Evolutionary conservation across 2,113 vertebrate species (phyloP), one percentile per base, ranked within the genome.

Genomic region (Opisthocomus hoazin): DNA sequence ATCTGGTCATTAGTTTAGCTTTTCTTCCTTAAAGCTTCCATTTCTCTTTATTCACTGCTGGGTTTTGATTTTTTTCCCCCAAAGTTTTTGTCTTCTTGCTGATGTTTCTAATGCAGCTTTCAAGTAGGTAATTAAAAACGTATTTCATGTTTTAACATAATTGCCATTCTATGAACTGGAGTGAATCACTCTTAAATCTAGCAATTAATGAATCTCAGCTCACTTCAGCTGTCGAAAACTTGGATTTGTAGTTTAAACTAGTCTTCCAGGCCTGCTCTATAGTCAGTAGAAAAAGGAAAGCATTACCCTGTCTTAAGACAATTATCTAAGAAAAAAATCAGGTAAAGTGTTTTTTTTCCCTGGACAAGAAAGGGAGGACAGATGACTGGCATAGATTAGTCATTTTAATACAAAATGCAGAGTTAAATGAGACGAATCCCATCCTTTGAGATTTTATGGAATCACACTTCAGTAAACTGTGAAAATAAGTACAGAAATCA

Each of bases 131-230:
- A 95, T 94, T 92, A 95, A 92, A 94, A 95, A 90, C 14, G 37
- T 81, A 94, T 89, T 93, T 81, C 4, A 10, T 87, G 43, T 81
- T 92, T 92, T 86, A 94, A 94, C 65, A 41, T 92, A 96, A 96
- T 84, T 92, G 76, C 74, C 37, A 69, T 92, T 80, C 86, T 89
- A 91, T 82, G 86, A 87, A 75, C 9, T 11, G 68, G 48, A 88
- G 57, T 61, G 61, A 83, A 57, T 89, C 77, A 90, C 74, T 56
- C 69, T 75, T 83, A 94, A 78, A 96, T 78, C 84, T 68, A 41
- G 51, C 77, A 91, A 91, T 94, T 95, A 84, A 94, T 75, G 26
- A 94, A 95, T 82, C 48, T 87, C 77, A 92, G 69, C 53, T 66
- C 84, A 66, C 26, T 92, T 91, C 80, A 96, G 64, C 69, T 94